Conservation (phyloP, 1,140 invertebrate genomes). For the Sycobia sp. region DNA sequence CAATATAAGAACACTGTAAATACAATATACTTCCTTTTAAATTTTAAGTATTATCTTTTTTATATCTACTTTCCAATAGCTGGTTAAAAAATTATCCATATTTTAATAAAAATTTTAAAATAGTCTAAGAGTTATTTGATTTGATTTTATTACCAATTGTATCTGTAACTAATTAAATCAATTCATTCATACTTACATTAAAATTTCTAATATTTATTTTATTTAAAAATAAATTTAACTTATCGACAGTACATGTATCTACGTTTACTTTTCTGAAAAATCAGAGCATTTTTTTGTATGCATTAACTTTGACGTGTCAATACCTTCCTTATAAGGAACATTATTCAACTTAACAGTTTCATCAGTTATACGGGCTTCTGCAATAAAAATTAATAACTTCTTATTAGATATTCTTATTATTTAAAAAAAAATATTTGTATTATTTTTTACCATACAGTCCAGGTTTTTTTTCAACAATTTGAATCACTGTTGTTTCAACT, state of each 20-base stretch:
- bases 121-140: no score
- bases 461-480: constrained; percentile 66
- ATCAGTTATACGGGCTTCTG: constrained; percentile 62
- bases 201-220: background rate
- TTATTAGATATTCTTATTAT: background rate
- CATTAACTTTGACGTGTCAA: constrained; percentile 22
- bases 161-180: no score
- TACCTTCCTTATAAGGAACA: constrained; percentile 51
- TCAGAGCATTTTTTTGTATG: constrained; percentile 45
- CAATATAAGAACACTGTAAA: constrained; percentile 19
- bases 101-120: no score
- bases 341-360: constrained; percentile 65
- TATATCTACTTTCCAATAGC: background rate
- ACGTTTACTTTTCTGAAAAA: constrained; percentile 28
- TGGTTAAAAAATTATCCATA: no score
- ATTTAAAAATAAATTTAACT: background rate
- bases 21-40: constrained; percentile 12
- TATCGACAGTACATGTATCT: background rate
- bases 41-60: background rate
- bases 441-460: constrained; percentile 67
- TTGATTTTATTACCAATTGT: no score
- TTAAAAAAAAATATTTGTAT: constrained; percentile 8
- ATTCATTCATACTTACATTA: background rate
- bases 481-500: constrained; percentile 69
- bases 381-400: constrained; percentile 26